These are phyloP conservation scores for Hyles lineata DNA, from an alignment of 2,888 invertebrate species.

Conservation along the genomic window DNA sequence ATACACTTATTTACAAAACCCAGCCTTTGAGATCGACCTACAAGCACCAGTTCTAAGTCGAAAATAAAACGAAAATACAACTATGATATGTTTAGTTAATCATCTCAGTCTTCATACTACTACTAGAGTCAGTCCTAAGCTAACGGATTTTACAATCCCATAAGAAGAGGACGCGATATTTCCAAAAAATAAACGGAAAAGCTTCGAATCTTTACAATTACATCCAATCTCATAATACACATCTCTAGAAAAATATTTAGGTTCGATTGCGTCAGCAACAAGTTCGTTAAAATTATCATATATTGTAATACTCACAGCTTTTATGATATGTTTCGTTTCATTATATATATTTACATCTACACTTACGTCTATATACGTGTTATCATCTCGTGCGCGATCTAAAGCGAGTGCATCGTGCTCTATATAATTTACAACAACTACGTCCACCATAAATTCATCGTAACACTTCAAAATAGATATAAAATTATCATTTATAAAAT, in stretches of 20 bases:
- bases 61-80: constrained; percentile 73
- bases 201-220: constrained; percentile 64
- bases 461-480: constrained; percentile 76
- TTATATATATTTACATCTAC: constrained; percentile 75
- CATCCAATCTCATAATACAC: constrained; percentile 80
- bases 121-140: constrained; percentile 82
- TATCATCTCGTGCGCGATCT: constrained; percentile 68
- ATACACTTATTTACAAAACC: constrained; percentile 82
- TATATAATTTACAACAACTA: constrained; percentile 68
- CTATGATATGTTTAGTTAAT: constrained; percentile 82
- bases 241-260: constrained; percentile 85
- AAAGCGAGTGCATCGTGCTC: constrained; percentile 80
- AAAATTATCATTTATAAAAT: constrained; percentile 71
- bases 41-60: constrained; percentile 85
- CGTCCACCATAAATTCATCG: constrained; percentile 73
- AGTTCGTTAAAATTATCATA: constrained; percentile 80
- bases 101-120: constrained; percentile 84
- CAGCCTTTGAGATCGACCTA: constrained; percentile 84
- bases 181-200: constrained; percentile 78
- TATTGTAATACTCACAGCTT: constrained; percentile 85
- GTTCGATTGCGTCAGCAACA: constrained; percentile 80
- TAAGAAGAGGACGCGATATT: constrained; percentile 84
- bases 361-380: constrained; percentile 65
- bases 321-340: constrained; percentile 81
- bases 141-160: constrained; percentile 82